Base-by-base conservation (phyloP, 2,888 invertebrate genomes). In the Cephalotes varians region DNA sequence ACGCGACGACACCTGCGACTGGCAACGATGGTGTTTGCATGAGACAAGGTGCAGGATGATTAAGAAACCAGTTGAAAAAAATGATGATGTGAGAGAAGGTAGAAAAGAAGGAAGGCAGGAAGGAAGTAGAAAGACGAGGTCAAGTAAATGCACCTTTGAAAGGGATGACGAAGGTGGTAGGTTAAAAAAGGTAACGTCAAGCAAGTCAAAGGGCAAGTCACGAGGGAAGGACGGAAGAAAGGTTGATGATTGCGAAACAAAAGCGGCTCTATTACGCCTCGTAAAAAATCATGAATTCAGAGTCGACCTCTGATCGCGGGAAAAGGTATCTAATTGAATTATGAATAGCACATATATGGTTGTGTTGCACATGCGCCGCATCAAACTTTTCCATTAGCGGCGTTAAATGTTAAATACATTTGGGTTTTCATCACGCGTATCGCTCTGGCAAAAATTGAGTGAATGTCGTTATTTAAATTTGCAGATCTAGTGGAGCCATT, bases 81-180 rank as follows among this genome's bases (percentile, higher is more conserved):
- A 85, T 60, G 82, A 85, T 60, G 82, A 73, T 60, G 73, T 76
- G 88, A 79, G 74, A 73, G 65, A 81, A 72, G 64, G 64, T 28
- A 60, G 73, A 31, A 4, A 47, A 10, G 25, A 40, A 82, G 73
- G 71, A 40, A 56, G 34, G 69, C 44, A 47, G 58, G 21, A 21
- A 49, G 51, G 69, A 85, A 83, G 67, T 9, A 15, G 67, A 81
- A 82, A 73, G 73, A 62, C 34, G 71, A 82, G 82, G 85, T 67
- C 85, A 80, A 83, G 73, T 84, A 86, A 87, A 86, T 85, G 81
- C 86, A 82, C 81, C 82, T 83, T 69, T 89, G 83, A 89, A 87
- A 86, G 80, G 84, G 47, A 7, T 9, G 51, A 80, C 80, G 85
- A 88, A 83, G 84, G 79, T 74, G 71, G 74, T 62, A 60, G 60